phyloP scores from a whole-genome alignment of 2,797 vertebrate species.

The Geotrypetes seraphini region DNA sequence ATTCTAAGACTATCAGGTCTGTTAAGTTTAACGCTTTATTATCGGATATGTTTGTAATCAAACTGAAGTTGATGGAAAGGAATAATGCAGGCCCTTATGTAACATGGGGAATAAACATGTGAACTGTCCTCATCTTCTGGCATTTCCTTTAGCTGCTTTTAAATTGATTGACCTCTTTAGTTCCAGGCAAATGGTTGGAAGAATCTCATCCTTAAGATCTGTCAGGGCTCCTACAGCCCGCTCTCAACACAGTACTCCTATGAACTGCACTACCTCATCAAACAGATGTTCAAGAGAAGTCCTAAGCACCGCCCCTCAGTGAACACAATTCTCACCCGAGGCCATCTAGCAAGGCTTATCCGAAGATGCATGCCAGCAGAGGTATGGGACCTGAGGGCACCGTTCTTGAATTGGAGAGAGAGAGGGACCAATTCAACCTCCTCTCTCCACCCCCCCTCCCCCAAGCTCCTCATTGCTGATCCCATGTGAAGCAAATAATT shows the following conservation, averaged over 20 bases:
- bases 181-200: conserved; percentile 91
- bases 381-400: conserved; percentile 47
- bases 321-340: conserved; percentile 71
- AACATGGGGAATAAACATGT: too few relatives aligned
- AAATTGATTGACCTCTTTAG: conserved; percentile 44
- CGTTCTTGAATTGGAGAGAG: conserved; percentile 1
- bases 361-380: conserved; percentile 49
- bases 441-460: too few relatives aligned
- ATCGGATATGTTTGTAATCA: too few relatives aligned
- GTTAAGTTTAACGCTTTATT: too few relatives aligned
- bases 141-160: too few relatives aligned
- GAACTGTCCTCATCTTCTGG: too few relatives aligned
- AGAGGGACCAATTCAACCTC: too few relatives aligned
- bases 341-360: conserved; percentile 52
- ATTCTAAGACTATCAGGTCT: too few relatives aligned
- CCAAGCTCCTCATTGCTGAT: too few relatives aligned
- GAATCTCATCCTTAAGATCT: conserved; percentile 85
- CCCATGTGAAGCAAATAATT: too few relatives aligned
- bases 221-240: conserved; percentile 69
- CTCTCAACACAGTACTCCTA: conserved; percentile 72
- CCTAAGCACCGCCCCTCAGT: conserved; percentile 76
- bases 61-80: too few relatives aligned
- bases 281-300: conserved; percentile 84
- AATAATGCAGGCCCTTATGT: too few relatives aligned
- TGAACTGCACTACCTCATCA: conserved; percentile 75